phyloP scores from a whole-genome alignment of 2,113 vertebrate species.

The Natator depressus region DNA sequence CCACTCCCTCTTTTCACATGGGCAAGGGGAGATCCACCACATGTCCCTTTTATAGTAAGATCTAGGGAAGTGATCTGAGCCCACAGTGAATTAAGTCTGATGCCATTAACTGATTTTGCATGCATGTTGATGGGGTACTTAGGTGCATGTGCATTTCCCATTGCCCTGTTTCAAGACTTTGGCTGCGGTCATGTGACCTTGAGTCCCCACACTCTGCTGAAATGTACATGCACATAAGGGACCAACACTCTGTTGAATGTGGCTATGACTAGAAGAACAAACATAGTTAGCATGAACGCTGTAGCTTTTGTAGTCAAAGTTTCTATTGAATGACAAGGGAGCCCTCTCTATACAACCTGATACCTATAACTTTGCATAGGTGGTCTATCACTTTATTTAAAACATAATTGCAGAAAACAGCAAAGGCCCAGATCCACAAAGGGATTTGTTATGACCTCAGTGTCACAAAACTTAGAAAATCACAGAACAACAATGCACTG shows the following conservation, averaged over 20 bases:
- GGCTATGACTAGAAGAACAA: background rate
- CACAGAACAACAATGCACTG: too few species aligned
- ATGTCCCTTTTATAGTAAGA: background rate
- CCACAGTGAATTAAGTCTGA: background rate
- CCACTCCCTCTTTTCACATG: background rate
- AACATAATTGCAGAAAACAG: background rate
- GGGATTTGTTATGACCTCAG: background rate
- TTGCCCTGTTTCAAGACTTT: background rate
- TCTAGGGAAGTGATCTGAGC: background rate
- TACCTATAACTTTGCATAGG: background rate
- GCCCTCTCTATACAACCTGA: background rate
- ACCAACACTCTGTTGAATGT: background rate
- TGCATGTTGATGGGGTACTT: rapidly evolving
- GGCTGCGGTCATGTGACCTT: background rate
- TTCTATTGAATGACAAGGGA: too few species aligned
- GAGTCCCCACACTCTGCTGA: background rate
- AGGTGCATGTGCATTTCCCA: too few species aligned
- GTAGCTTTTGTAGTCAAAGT: background rate
- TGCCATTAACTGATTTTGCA: background rate
- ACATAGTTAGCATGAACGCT: background rate
- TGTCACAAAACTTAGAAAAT: too few species aligned
- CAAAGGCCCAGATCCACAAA: too few species aligned
- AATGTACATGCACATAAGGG: background rate
- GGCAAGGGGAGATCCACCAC: background rate
- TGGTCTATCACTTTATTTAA: background rate